Evolutionary conservation across 2,113 vertebrate genomes (phyloP).

Genomic region (Lepus timidus): DNA sequence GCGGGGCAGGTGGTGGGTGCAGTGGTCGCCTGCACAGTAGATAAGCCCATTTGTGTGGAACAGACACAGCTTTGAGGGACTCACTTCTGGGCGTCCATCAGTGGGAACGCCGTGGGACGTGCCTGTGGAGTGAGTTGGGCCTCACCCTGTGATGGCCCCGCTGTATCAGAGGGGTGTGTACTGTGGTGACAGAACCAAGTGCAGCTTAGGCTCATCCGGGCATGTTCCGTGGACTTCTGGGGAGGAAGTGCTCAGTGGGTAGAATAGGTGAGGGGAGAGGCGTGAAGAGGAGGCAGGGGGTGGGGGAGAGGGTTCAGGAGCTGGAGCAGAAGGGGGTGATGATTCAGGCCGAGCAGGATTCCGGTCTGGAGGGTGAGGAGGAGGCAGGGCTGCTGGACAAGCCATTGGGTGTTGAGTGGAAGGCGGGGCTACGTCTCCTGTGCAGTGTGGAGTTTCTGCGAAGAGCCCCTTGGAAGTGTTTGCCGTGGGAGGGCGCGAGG

Average conservation of each 20-base stretch:
- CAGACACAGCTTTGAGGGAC: neutral
- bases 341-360: rapidly evolving
- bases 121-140: rapidly evolving
- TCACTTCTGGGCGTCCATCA: neutral
- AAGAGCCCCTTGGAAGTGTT: too few relatives aligned
- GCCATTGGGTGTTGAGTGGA: too few relatives aligned
- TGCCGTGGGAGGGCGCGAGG: too few relatives aligned
- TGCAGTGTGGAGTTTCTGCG: too few relatives aligned
- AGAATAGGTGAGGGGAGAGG: rapidly evolving
- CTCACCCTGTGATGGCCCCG: neutral
- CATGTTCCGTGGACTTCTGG: rapidly evolving
- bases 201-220: rapidly evolving
- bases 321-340: rapidly evolving
- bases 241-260: neutral
- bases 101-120: too few relatives aligned
- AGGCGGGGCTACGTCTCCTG: rapidly evolving
- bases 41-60: too few relatives aligned
- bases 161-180: rapidly evolving
- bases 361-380: rapidly evolving
- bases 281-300: rapidly evolving
- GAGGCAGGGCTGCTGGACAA: rapidly evolving
- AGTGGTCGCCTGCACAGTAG: too few relatives aligned
- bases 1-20: too few relatives aligned
- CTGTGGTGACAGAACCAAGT: rapidly evolving
- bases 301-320: rapidly evolving